phyloP scores from a whole-genome alignment of 2,888 invertebrate species.

The Syrphus vitripennis region DNA sequence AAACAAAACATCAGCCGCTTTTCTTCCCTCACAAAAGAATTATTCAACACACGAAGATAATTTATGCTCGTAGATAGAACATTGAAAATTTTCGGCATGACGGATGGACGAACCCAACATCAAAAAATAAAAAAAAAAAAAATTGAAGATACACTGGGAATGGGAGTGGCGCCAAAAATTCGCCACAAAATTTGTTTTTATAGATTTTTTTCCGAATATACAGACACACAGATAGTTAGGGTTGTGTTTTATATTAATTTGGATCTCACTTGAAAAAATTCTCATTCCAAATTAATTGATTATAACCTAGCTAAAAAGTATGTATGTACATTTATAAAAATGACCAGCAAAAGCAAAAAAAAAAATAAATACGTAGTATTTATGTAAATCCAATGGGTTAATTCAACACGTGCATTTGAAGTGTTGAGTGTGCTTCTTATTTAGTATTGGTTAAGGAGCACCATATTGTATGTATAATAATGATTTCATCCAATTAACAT shows the following conservation, averaged over 20 bases:
- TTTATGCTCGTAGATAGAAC: not conserved
- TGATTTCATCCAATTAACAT: too few species aligned
- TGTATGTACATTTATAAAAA: too few species aligned
- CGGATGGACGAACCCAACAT: not conserved
- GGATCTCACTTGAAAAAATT: not conserved
- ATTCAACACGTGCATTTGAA: too few species aligned
- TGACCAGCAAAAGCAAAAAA: not conserved
- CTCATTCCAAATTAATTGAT: not conserved
- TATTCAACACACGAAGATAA: too few species aligned
- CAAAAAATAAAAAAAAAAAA: too few species aligned
- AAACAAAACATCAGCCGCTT: not conserved
- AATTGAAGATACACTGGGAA: too few species aligned
- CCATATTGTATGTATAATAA: too few species aligned
- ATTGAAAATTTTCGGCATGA: not conserved
- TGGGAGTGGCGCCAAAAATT: slow-evolving; percentile 4
- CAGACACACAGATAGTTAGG: not conserved
- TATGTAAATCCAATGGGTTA: too few species aligned
- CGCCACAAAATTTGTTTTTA: not conserved
- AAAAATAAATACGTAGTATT: not conserved
- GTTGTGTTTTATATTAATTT: not conserved
- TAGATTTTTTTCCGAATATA: not conserved
- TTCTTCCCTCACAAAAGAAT: not conserved
- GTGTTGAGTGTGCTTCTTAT: too few species aligned
- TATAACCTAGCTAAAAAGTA: not conserved
- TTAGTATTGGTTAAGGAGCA: too few species aligned